Percentiles rank a stretch among this genome's conserved stretches.
phyloP scores from a whole-genome alignment of 1,140 invertebrate species.

The Augochlora pura region DNA sequence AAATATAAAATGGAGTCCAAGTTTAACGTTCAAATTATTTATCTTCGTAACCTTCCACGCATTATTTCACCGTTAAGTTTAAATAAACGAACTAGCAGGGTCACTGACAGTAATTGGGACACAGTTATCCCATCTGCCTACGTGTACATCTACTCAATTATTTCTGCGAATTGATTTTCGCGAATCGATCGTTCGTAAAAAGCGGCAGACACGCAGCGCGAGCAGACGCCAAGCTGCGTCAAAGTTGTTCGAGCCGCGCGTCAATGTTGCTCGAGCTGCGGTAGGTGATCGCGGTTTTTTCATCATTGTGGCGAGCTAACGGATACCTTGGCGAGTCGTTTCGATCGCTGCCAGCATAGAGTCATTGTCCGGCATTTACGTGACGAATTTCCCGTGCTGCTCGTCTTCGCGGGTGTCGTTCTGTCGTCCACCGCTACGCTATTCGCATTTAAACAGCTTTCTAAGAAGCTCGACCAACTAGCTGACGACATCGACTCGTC shows the following conservation, averaged over 20 bases:
- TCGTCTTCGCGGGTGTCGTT: slow-evolving; percentile 64
- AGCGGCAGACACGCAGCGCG: too few relatives aligned
- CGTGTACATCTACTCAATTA: too few relatives aligned
- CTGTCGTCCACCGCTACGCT: slow-evolving; percentile 59
- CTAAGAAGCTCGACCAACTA: slow-evolving; percentile 47
- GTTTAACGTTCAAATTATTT: too few relatives aligned
- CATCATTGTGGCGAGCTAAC: slow-evolving; percentile 31
- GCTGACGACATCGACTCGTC: not conserved
- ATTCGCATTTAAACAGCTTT: slow-evolving; percentile 75
- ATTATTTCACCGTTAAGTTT: too few relatives aligned
- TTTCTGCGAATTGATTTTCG: too few relatives aligned
- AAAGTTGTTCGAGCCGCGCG: not conserved
- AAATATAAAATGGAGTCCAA: too few relatives aligned
- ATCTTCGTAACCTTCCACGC: too few relatives aligned
- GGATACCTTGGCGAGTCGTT: slow-evolving; percentile 52
- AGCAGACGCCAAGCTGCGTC: not conserved
- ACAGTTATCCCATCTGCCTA: too few relatives aligned
- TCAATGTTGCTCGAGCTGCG: not conserved
- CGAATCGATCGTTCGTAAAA: too few relatives aligned
- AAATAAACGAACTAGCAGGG: too few relatives aligned
- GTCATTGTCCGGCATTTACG: slow-evolving; percentile 71
- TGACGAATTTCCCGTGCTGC: slow-evolving; percentile 70
- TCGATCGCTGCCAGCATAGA: slow-evolving; percentile 49
- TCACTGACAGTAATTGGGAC: too few relatives aligned
- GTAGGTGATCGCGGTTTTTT: slow-evolving; percentile 23